Conservation (phyloP, 2,888 invertebrate species). For the Acronicta aceris region DNA sequence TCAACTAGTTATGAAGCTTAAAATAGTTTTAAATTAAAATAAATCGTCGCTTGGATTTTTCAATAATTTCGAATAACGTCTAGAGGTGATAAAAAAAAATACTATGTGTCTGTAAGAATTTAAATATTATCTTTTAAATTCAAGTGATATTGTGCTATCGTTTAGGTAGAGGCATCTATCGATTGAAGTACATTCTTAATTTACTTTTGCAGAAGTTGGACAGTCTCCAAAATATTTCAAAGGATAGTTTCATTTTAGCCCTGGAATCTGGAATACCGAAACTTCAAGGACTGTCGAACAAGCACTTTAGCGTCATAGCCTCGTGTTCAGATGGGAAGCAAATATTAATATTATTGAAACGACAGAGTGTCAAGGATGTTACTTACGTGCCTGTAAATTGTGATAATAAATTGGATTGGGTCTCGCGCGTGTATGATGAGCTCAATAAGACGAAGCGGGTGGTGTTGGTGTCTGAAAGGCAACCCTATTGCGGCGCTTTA, state of each 20-base stretch:
- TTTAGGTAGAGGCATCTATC: too few relatives aligned
- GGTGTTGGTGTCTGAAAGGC: conserved; percentile 68
- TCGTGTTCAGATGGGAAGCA: conserved; percentile 65
- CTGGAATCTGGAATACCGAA: conserved; percentile 61
- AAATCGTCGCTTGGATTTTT: too few relatives aligned
- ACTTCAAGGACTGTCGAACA: conserved; percentile 55
- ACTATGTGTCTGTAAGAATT: too few relatives aligned
- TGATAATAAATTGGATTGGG: conserved; percentile 70
- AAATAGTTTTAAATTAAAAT: too few relatives aligned
- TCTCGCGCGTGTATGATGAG: conserved; percentile 62
- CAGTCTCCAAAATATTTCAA: conserved; percentile 53
- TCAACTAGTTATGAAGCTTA: neutral
- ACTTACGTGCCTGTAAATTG: conserved; percentile 64
- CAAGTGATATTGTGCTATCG: too few relatives aligned
- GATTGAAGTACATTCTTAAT: neutral
- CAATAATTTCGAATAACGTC: too few relatives aligned
- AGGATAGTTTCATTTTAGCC: conserved; percentile 64
- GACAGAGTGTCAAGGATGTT: conserved; percentile 41
- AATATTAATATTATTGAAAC: conserved; percentile 65
- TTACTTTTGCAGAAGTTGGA: conserved; percentile 67
- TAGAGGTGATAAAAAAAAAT: too few relatives aligned
- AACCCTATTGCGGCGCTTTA: conserved; percentile 68
- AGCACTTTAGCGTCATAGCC: conserved; percentile 64
- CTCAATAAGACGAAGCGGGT: conserved; percentile 64
- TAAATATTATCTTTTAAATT: too few relatives aligned